Percentiles rank a stretch among this genome's conserved stretches.
Conservation (phyloP, 2,113 vertebrate genomes). For the Pseudonaja textilis region DNA sequence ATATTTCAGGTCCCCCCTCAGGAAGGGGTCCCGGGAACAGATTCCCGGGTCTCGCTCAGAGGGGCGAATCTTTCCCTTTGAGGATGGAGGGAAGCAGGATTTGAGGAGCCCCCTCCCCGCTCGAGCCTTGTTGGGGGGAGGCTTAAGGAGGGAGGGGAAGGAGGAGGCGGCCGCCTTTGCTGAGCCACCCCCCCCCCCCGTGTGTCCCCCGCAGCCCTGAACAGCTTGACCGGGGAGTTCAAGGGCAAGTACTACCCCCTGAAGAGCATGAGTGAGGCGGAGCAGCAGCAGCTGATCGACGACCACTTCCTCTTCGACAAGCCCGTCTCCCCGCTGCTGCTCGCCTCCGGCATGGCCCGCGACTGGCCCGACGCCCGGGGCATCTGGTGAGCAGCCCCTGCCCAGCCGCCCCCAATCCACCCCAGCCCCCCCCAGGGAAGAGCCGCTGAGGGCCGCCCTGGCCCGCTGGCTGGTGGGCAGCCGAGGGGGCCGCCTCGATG, state of each 20-base stretch:
- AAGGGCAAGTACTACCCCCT: conserved; percentile 96
- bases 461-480: background rate
- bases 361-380: conserved; percentile 93
- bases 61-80: background rate
- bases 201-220: conserved; percentile 71
- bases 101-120: too few relatives aligned
- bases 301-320: conserved; percentile 98
- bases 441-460: background rate
- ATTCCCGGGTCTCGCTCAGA: background rate
- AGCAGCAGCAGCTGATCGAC: conserved; percentile 90
- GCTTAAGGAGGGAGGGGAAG: background rate
- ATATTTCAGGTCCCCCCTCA: background rate
- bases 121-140: background rate
- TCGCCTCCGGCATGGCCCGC: conserved; percentile 91
- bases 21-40: background rate
- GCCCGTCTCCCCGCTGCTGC: conserved; percentile 89
- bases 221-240: conserved; percentile 87
- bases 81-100: background rate
- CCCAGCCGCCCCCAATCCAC: too few relatives aligned
- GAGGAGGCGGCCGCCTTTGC: background rate
- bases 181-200: background rate
- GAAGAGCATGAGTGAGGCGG: conserved; percentile 83
- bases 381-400: conserved; percentile 79
- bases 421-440: background rate
- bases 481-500: too few relatives aligned